Evolutionary conservation across 2,113 vertebrate genomes (phyloP).

Genomic region (Lanius ludovicianus): DNA sequence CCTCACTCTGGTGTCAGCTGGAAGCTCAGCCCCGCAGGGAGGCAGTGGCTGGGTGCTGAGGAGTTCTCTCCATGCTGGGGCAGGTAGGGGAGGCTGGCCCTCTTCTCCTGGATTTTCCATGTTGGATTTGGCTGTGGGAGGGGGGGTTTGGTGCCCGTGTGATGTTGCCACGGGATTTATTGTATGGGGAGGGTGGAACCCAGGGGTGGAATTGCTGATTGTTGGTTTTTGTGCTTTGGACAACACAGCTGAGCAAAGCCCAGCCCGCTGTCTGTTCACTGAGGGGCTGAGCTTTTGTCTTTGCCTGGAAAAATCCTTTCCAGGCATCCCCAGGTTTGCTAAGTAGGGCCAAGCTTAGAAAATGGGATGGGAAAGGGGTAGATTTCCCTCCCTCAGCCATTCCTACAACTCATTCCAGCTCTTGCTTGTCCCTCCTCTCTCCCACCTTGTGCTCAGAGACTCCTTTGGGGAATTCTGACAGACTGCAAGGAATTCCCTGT

Average conservation of each 20-base stretch:
- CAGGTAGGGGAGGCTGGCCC: background rate
- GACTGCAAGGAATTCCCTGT: background rate
- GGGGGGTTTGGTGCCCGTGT: background rate
- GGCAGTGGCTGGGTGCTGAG: accelerated
- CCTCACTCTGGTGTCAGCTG: too few species aligned
- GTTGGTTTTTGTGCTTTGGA: constrained; percentile 8
- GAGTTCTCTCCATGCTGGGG: accelerated
- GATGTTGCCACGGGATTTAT: background rate
- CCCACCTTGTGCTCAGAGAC: background rate
- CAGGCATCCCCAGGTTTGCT: background rate
- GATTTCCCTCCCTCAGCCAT: background rate
- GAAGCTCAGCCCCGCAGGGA: background rate
- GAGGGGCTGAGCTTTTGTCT: constrained; percentile 6
- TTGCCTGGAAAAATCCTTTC: constrained; percentile 40
- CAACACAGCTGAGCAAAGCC: constrained; percentile 31
- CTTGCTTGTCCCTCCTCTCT: background rate
- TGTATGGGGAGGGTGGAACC: background rate
- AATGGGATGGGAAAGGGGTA: background rate
- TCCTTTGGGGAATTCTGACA: background rate
- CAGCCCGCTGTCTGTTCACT: background rate
- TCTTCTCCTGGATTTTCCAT: accelerated
- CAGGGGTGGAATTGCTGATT: background rate
- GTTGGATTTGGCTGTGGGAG: background rate
- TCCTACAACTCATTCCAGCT: background rate
- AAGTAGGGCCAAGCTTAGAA: background rate